Evolutionary conservation across 2,113 vertebrate species (phyloP), one percentile per base, ranked within the genome.

Genomic region (Phycodurus eques): DNA sequence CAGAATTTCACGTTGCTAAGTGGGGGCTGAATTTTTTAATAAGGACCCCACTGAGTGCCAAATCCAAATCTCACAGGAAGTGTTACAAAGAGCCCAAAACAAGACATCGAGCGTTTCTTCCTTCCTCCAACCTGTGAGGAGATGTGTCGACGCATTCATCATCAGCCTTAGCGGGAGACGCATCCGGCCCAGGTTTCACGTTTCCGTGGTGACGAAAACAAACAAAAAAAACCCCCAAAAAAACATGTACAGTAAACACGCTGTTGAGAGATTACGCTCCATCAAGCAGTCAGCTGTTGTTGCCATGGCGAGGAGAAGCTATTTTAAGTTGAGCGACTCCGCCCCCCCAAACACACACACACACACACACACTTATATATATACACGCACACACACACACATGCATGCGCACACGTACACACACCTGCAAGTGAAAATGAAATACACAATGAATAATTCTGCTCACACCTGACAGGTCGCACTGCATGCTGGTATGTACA

Each of bases 221-320:
- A 77, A 84, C 51, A n/a, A n/a, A n/a, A n/a, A n/a, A n/a, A n/a
- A n/a, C n/a, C n/a, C n/a, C n/a, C n/a, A n/a, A 42, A 27, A n/a
- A 22, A 7, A 77, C 68, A 4, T 53, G 54, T 39, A 47, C 49
- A 69, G 47, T 62, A 72, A 83, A 83, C 61, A 83, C 44, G 31
- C 59, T 72, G 73, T 54, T 65, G 65, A 83, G 75, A 88, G 74
- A 86, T 84, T 80, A 69, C 70, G 77, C 79, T 81, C 75, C 72
- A 77, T 86, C 79, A 81, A 74, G 68, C 78, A 14, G 80, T 76
- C 75, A 53, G 78, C 57, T 70, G 77, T 82, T 81, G 86, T 87
- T 90, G 87, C 86, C 85, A 90, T 89, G 88, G 90, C 80, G 86
- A 89, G 75, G 78, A 73, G 83, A 85, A 83, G 57, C 89, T 90